Conservation (phyloP, 2,113 vertebrate species). For the Varanus salvator region DNA sequence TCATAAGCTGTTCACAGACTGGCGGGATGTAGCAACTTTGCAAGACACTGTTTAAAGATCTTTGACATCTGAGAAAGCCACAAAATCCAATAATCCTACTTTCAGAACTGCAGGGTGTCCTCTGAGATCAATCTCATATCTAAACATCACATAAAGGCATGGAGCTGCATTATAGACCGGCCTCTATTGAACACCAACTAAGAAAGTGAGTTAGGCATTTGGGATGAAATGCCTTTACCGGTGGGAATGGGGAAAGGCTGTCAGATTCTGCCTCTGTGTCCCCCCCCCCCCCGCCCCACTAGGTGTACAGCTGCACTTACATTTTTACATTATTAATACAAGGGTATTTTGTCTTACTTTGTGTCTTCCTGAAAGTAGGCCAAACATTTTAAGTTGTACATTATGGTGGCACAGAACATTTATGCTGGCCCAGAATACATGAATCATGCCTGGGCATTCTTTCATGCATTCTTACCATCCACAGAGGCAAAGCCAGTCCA, state of each 20-base stretch:
- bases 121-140: slow-evolving; percentile 97
- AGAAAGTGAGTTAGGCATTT: slow-evolving; percentile 90
- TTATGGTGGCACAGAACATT: neutral
- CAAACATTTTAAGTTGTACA: slow-evolving; percentile 66
- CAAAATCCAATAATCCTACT: slow-evolving; percentile 99
- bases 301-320: slow-evolving; percentile 80
- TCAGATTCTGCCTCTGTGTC: slow-evolving; percentile 87
- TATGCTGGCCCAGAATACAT: slow-evolving; percentile 24
- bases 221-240: slow-evolving; percentile 84
- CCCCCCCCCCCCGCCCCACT: too few species aligned
- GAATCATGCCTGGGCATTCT: slow-evolving; percentile 33
- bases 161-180: slow-evolving; percentile 83
- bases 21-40: slow-evolving; percentile 94
- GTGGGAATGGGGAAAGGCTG: slow-evolving; percentile 84
- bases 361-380: slow-evolving; percentile 70
- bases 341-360: slow-evolving; percentile 52
- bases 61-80: slow-evolving; percentile 98
- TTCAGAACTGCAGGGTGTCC: slow-evolving; percentile 96
- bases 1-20: slow-evolving; percentile 94
- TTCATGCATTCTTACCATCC: neutral
- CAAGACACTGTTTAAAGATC: slow-evolving; percentile 98
- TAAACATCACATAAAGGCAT: slow-evolving; percentile 98
- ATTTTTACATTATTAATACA: slow-evolving; percentile 86
- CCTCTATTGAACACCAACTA: slow-evolving; percentile 90
- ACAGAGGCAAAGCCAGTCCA: neutral